These are phyloP conservation scores for Anguilla rostrata DNA, from an alignment of 2,113 vertebrate species.

Conservation along the genomic window DNA sequence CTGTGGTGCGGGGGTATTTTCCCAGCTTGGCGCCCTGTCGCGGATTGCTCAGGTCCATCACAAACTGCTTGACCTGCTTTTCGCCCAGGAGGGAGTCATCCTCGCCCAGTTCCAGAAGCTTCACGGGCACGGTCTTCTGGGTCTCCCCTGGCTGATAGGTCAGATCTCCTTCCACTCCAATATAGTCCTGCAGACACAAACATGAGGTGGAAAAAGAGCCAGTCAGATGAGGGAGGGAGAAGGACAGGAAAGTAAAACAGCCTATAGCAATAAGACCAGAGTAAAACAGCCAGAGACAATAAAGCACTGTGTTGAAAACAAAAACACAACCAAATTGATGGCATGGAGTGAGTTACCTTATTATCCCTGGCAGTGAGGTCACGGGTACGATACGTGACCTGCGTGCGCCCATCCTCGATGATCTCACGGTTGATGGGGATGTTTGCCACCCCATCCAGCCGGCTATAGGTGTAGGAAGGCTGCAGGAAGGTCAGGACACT, in stretches of 20 bases:
- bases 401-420: slow-evolving; percentile 81
- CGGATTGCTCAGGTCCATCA: slow-evolving; percentile 86
- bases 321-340: not conserved
- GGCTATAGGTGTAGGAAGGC: slow-evolving; percentile 78
- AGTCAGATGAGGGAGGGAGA: not conserved
- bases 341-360: slow-evolving; percentile 72
- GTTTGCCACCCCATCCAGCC: slow-evolving; percentile 79
- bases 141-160: slow-evolving; percentile 81
- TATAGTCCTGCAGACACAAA: slow-evolving; percentile 78
- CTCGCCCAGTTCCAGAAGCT: slow-evolving; percentile 81
- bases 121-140: slow-evolving; percentile 81
- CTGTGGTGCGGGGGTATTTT: slow-evolving; percentile 78
- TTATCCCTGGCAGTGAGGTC: slow-evolving; percentile 85
- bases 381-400: slow-evolving; percentile 84
- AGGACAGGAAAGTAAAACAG: not conserved
- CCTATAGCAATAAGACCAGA: too few relatives aligned
- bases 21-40: slow-evolving; percentile 86
- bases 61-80: slow-evolving; percentile 82
- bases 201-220: not conserved
- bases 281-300: not conserved
- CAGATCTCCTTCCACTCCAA: slow-evolving; percentile 81
- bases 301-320: not conserved
- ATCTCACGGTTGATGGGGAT: slow-evolving; percentile 85
- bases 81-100: slow-evolving; percentile 79
- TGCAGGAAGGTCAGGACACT: slow-evolving; percentile 87